Conservation (phyloP, 2,797 vertebrate species). For the Cirrhinus mrigala region DNA sequence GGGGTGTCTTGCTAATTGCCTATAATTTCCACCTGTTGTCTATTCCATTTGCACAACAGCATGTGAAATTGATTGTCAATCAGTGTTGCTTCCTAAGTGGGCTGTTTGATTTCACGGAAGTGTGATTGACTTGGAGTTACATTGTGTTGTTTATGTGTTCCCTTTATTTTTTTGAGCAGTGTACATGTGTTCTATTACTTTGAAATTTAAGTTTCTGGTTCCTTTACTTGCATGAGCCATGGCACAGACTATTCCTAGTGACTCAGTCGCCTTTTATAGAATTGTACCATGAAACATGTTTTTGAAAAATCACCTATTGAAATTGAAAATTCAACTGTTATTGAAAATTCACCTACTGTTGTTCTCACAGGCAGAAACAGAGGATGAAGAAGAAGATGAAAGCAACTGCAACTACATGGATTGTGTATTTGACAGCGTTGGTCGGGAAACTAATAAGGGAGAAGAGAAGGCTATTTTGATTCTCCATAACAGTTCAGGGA, state of each 20-base stretch:
- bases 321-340: too few species aligned
- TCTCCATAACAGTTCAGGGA: background rate
- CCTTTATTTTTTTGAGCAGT: too few species aligned
- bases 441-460: background rate
- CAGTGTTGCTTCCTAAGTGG: too few species aligned
- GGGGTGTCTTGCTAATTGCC: too few species aligned
- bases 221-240: background rate
- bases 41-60: too few species aligned
- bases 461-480: background rate
- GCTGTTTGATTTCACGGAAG: too few species aligned
- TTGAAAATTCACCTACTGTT: background rate
- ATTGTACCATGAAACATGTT: background rate
- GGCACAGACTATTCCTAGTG: background rate
- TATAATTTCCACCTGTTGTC: too few species aligned
- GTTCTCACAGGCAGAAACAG: constrained; percentile 14
- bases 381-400: constrained; percentile 28
- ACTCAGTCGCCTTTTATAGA: background rate
- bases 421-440: background rate
- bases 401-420: background rate
- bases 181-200: background rate
- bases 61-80: too few species aligned
- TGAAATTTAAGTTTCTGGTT: background rate
- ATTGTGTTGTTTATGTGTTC: too few species aligned
- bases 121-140: too few species aligned
- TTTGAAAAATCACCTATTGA: too few species aligned